Evolutionary conservation across 2,113 vertebrate genomes (phyloP), one percentile per base, ranked within the genome.

Genomic region (Sclerurus mexicanus): DNA sequence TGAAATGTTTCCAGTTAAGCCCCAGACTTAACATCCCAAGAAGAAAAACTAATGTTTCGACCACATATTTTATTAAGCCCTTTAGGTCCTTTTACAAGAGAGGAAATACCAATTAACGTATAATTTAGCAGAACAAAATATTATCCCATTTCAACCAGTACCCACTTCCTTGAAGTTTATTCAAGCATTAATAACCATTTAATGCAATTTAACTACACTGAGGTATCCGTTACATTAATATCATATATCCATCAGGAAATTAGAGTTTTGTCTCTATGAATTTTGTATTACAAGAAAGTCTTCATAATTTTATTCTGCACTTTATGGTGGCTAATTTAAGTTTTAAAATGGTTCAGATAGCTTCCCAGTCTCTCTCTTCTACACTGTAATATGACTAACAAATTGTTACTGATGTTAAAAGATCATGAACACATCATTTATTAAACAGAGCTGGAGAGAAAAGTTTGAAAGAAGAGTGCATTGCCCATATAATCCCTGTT

Each of bases 171-270:
- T 98, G 98, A 98, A 98, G 98, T 98, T 98, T 98, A 98, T 98
- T 98, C 98, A 98, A 98, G 98, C 98, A 98, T 98, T 98, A 98
- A 98, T 98, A 98, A 98, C 98, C 98, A 97, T 98, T 98, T 98
- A 98, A 98, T 98, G 98, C 97, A 98, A 98, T 98, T 98, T 98
- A 98, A 98, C 98, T 98, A 97, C 97, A 98, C 96, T 96, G 97
- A 98, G 98, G 98, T 98, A 98, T 98, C 98, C 97, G 97, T 98
- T 98, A 98, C 98, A 98, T 98, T 98, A 98, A 98, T 98, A 98
- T 98, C 98, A 98, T 98, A 98, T 98, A 98, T 98, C 97, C 98
- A 97, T 97, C 98, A 98, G 98, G 98, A 98, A 98, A 98, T 98
- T 98, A 98, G 97, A 98, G 97, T 98, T 98, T 98, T 98, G 96